These are phyloP conservation scores for Catagonus wagneri DNA, from an alignment of 2,113 vertebrate genomes.

Conservation along the genomic window DNA sequence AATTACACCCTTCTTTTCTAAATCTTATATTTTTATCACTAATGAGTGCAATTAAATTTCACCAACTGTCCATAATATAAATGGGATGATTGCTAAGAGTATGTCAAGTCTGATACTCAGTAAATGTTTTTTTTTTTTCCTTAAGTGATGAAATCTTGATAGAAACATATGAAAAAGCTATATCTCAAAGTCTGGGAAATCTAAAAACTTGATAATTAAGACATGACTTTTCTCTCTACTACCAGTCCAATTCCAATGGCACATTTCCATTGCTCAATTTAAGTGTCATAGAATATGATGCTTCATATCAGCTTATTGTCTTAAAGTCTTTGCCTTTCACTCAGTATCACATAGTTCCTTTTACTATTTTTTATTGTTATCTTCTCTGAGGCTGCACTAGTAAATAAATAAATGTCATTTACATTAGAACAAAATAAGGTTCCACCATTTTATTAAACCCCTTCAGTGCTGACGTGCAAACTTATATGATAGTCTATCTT, in stretches of 20 bases:
- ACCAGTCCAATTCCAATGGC: neutral
- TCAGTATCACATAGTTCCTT: neutral
- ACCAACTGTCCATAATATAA: neutral
- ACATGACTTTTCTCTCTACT: neutral
- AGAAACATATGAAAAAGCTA: neutral
- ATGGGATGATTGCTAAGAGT: neutral
- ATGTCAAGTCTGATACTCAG: neutral
- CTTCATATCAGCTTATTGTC: neutral
- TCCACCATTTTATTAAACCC: neutral
- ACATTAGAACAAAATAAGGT: neutral
- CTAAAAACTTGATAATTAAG: neutral
- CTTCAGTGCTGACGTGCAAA: constrained; percentile 33
- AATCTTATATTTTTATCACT: neutral
- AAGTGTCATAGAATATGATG: neutral
- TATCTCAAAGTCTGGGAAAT: neutral
- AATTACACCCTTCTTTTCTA: neutral
- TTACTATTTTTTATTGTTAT: neutral
- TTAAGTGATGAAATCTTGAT: neutral
- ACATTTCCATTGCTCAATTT: constrained; percentile 25
- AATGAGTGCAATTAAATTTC: constrained; percentile 30
- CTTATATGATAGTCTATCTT: neutral
- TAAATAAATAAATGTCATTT: constrained; percentile 13
- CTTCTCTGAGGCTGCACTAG: neutral
- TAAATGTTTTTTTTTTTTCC: neutral
- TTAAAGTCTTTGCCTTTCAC: constrained; percentile 3